Evolutionary conservation across 2,113 vertebrate genomes (phyloP), one percentile per base, ranked within the genome.

Genomic region (Tympanuchus pallidicinctus): DNA sequence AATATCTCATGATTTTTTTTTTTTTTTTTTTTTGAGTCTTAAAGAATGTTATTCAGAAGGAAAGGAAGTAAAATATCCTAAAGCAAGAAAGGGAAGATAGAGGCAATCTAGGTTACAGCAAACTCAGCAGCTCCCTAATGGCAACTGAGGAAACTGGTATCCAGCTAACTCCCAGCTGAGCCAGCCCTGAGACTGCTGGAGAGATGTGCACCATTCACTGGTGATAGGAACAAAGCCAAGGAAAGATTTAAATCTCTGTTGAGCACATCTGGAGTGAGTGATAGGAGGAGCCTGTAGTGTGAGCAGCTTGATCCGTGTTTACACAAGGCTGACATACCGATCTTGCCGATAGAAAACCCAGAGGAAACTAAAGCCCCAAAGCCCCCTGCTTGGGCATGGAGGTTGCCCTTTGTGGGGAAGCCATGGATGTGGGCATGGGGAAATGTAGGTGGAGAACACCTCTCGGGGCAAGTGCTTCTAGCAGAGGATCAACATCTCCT

Each of bases 21-120:
- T 48, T 21, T 47, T 24, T 94, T 96, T 93, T 95, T 48, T 22
- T 48, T 21, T 47, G 5, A 13, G 77, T 94, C 86, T 94, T 96
- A 95, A 95, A 97, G 97, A 95, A 72, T 95, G 89, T 90, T 95
- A 92, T 93, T 94, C 92, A 88, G 95, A 90, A 96, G 83, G 90
- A 97, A 95, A 93, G 65, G 85, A 95, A 92, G 82, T 50, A 91
- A 96, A 96, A 92, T 92, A 94, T 83, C 64, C 75, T 81, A 74
- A 75, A 89, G 72, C 87, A 91, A 96, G 74, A 94, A 88, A 95
- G 47, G 83, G 87, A 74, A 60, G 88, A 78, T 91, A 84, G 10
- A 36, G 60, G 36, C 0, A 0, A 85, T 93, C 82, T 89, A 95
- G 79, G 71, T 95, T 94, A 87, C 73, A 92, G 64, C 28, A 89